Conservation (phyloP, 35 echinoderm and acorn worm species). For the Stichopus chloronotus region DNA sequence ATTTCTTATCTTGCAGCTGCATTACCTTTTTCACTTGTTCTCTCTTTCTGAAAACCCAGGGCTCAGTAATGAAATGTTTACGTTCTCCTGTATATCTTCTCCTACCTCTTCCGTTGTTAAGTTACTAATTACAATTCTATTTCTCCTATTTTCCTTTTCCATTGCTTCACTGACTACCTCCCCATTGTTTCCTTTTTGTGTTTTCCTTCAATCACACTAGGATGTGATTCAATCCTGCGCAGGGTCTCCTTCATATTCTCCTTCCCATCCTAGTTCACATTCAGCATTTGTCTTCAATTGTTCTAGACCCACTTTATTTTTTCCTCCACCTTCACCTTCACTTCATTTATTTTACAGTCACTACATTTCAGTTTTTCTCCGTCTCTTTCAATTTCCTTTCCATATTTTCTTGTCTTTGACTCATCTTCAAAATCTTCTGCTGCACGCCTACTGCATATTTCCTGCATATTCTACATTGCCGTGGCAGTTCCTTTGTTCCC, state of each 20-base stretch:
- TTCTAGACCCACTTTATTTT: constrained; percentile 18
- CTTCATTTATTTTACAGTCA: constrained; percentile 28
- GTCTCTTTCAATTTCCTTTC: not conserved
- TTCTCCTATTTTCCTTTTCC: not conserved
- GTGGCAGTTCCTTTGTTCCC: not conserved
- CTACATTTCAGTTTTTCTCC: not conserved
- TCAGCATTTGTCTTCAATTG: not conserved
- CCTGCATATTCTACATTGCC: not conserved
- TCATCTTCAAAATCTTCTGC: too few species aligned
- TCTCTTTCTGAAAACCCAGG: too few species aligned
- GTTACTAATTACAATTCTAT: not conserved
- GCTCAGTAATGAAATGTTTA: too few species aligned
- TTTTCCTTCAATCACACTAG: constrained; percentile 26
- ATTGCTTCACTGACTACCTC: not conserved
- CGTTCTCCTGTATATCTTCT: too few species aligned
- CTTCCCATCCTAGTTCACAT: constrained; percentile 10
- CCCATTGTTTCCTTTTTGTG: not conserved
- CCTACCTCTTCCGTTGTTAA: not conserved
- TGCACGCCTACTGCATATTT: not conserved
- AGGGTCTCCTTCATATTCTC: constrained; percentile 4
- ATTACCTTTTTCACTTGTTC: too few species aligned
- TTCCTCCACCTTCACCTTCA: not conserved
- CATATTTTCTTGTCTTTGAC: too few species aligned
- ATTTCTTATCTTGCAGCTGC: too few species aligned
- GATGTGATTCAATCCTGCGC: constrained; percentile 10